A percentile compares a stretch with the other conserved stretches of the same genome.
Evolutionary conservation across 2,888 invertebrate genomes (phyloP).

Genomic region (Hirudinaria manillensis): DNA sequence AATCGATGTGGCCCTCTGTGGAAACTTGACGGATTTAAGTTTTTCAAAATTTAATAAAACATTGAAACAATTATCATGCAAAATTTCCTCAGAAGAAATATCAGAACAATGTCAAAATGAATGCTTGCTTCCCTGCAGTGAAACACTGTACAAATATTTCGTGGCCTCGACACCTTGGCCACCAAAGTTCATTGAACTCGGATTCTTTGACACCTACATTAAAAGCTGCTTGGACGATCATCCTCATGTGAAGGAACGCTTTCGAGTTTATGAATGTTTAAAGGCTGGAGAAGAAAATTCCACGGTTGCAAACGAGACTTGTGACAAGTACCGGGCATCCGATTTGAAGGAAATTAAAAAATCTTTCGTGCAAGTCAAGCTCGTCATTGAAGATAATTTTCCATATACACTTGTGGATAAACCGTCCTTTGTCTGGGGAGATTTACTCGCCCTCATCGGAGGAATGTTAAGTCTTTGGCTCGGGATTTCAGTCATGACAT

Average conservation of each 20-base stretch:
- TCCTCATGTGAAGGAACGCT: background rate
- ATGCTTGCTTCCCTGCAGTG: slow-evolving; percentile 1
- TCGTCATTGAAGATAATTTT: too few relatives aligned
- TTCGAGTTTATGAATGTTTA: background rate
- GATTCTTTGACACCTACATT: slow-evolving; percentile 13
- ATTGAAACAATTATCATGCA: too few relatives aligned
- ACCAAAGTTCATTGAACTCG: background rate
- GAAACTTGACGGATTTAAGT: background rate
- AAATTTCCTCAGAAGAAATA: background rate
- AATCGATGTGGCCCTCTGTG: background rate
- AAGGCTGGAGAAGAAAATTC: background rate
- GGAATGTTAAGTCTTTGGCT: too few relatives aligned
- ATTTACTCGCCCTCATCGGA: too few relatives aligned
- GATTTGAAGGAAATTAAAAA: background rate
- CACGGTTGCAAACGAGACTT: background rate
- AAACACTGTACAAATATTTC: background rate
- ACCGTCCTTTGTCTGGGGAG: too few relatives aligned
- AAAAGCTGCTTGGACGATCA: background rate
- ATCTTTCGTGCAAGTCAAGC: slow-evolving; percentile 6
- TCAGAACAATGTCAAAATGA: too few relatives aligned
- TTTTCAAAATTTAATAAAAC: too few relatives aligned
- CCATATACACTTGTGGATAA: too few relatives aligned
- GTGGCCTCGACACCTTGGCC: slow-evolving; percentile 1
- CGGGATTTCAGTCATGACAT: too few relatives aligned
- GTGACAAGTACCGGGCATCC: background rate